These are phyloP conservation scores for Yponomeuta cagnagella DNA, from an alignment of 2,888 invertebrate genomes.

Conservation along the genomic window DNA sequence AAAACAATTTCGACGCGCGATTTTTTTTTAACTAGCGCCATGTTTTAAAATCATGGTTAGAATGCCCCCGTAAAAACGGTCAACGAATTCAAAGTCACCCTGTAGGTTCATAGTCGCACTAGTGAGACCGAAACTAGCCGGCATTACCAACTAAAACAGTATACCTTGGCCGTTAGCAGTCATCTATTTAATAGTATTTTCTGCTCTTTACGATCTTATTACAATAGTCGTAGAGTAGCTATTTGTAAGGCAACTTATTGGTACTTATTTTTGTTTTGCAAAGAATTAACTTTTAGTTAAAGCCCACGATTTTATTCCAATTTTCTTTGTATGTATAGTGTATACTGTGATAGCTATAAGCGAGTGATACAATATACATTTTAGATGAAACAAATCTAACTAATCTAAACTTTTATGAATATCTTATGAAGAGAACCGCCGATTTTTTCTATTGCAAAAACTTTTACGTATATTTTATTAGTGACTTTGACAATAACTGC, in stretches of 20 bases:
- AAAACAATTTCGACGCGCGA: too few species aligned
- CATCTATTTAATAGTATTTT: background rate
- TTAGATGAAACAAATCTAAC: background rate
- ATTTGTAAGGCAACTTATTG: background rate
- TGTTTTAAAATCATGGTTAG: too few species aligned
- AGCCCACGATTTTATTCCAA: slow-evolving; percentile 5
- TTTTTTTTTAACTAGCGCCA: too few species aligned
- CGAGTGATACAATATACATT: slow-evolving; percentile 11
- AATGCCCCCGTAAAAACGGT: too few species aligned
- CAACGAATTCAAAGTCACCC: too few species aligned
- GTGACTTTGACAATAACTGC: slow-evolving; percentile 1
- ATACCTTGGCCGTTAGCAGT: background rate
- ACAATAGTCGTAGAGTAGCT: too few species aligned
- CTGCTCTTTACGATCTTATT: too few species aligned
- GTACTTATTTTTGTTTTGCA: slow-evolving; percentile 6
- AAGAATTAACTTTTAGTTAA: background rate
- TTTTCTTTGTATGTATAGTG: background rate
- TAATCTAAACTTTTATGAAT: background rate
- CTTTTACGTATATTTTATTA: background rate
- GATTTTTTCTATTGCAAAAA: slow-evolving; percentile 1
- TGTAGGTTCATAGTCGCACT: background rate
- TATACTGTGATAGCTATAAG: slow-evolving; percentile 14
- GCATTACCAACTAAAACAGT: background rate
- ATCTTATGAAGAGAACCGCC: slow-evolving; percentile 11
- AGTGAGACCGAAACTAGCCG: slow-evolving; percentile 1